Percentiles rank a stretch among this genome's conserved stretches.
These are phyloP conservation scores for Ranitomeya imitator DNA, from an alignment of 2,113 vertebrate species.

Conservation along the genomic window DNA sequence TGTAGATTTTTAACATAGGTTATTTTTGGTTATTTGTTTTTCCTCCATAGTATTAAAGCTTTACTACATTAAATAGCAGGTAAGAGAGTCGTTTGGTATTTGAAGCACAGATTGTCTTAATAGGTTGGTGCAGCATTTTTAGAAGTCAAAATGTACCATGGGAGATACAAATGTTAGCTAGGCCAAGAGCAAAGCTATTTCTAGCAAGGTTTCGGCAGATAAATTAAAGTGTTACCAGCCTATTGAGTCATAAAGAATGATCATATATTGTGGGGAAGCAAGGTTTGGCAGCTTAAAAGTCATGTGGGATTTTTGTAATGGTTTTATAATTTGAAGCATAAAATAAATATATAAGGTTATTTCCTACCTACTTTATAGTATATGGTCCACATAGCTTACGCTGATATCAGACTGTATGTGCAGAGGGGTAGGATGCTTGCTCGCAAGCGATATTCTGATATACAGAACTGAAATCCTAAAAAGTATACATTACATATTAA, in stretches of 20 bases:
- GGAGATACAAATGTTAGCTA: constrained; percentile 51
- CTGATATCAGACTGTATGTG: not conserved
- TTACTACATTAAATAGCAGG: constrained; percentile 15
- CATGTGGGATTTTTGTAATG: constrained; percentile 11
- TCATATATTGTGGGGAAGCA: constrained; percentile 47
- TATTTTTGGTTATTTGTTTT: not conserved
- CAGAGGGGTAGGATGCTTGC: not conserved
- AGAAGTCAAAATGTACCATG: constrained; percentile 51
- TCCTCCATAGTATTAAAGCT: not conserved
- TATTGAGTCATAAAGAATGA: constrained; percentile 44
- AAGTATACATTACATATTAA: too few relatives aligned
- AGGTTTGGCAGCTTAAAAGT: constrained; percentile 45
- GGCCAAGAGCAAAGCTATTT: constrained; percentile 56
- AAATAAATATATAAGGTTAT: constrained; percentile 15
- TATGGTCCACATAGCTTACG: constrained; percentile 8
- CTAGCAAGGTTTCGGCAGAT: constrained; percentile 54
- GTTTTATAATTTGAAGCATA: not conserved
- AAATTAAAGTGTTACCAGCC: constrained; percentile 45
- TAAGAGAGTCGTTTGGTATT: constrained; percentile 41
- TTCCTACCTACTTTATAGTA: not conserved
- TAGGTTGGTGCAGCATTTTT: constrained; percentile 53
- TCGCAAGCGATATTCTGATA: too few relatives aligned
- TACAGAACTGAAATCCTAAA: too few relatives aligned
- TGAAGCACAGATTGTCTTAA: constrained; percentile 50
- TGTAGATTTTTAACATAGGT: too few relatives aligned